Percentiles rank a stretch among this genome's conserved stretches.
These are phyloP conservation scores for Limnephilus rhombicus DNA, from an alignment of 2,888 invertebrate genomes.

Conservation along the genomic window DNA sequence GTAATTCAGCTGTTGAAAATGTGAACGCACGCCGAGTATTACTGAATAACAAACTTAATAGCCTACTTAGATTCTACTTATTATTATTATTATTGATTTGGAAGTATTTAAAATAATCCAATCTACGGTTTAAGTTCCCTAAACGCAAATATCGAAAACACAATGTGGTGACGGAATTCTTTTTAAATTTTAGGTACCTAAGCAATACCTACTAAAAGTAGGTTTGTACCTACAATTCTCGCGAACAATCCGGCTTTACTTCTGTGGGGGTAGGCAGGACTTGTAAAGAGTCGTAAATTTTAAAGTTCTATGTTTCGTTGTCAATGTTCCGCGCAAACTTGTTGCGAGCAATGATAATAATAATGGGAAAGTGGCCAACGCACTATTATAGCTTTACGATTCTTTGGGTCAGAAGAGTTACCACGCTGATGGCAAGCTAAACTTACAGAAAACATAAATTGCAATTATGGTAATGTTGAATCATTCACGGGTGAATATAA, in stretches of 20 bases:
- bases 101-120: not conserved
- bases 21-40: not conserved
- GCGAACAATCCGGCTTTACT: not conserved
- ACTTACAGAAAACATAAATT: not conserved
- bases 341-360: not conserved
- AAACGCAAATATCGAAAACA: not conserved
- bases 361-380: not conserved
- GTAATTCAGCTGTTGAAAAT: slow-evolving; percentile 19
- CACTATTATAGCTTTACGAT: not conserved
- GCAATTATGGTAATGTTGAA: not conserved
- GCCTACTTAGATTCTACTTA: not conserved
- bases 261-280: not conserved
- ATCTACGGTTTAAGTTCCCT: not conserved
- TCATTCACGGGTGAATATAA: not conserved
- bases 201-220: not conserved
- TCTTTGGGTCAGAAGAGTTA: not conserved
- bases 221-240: not conserved
- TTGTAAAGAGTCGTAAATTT: not conserved
- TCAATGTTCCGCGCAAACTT: not conserved
- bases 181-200: not conserved
- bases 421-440: not conserved
- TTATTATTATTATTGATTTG: slow-evolving; percentile 1
- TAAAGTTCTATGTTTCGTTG: not conserved
- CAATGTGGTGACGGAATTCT: not conserved
- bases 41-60: not conserved